A percentile compares a stretch with the other conserved stretches of the same genome.
Conservation (phyloP, 2,113 vertebrate species). For the Phylloscopus whistleri region DNA sequence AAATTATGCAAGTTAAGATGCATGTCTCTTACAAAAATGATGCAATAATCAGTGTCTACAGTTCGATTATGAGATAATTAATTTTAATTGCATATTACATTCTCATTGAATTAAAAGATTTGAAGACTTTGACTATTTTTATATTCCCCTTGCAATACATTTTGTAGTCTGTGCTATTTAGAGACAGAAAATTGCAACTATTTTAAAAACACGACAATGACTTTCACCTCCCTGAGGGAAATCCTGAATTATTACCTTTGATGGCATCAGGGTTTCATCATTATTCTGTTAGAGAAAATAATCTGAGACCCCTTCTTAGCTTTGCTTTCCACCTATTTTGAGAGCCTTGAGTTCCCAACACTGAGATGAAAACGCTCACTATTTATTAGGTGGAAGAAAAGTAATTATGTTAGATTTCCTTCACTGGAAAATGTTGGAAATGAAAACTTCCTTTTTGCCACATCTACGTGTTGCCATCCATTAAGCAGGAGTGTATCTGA, state of each 20-base stretch:
- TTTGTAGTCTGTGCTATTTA: conserved; percentile 71
- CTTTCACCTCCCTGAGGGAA: conserved; percentile 59
- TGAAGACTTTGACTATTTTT: conserved; percentile 72
- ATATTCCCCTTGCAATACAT: conserved; percentile 67
- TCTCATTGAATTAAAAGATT: conserved; percentile 78
- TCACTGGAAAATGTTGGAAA: neutral
- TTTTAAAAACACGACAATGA: conserved; percentile 68
- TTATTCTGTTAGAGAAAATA: conserved; percentile 6
- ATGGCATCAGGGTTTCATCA: conserved; percentile 11
- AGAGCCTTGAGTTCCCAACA: neutral
- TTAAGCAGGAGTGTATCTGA: neutral
- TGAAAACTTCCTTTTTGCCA: neutral
- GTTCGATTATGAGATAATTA: conserved; percentile 78
- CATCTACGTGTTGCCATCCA: neutral
- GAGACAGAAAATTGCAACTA: conserved; percentile 70
- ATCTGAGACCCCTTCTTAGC: neutral
- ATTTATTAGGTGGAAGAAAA: neutral
- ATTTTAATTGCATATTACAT: conserved; percentile 80
- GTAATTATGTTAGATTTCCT: neutral
- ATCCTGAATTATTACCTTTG: conserved; percentile 48
- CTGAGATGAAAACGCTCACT: accelerated
- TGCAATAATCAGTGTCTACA: conserved; percentile 78
- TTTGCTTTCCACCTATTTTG: neutral
- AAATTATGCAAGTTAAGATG: conserved; percentile 64
- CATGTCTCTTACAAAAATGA: conserved; percentile 70